Evolutionary conservation across 2,888 invertebrate species (phyloP).

Genomic region (Andricus quercusramuli): DNA sequence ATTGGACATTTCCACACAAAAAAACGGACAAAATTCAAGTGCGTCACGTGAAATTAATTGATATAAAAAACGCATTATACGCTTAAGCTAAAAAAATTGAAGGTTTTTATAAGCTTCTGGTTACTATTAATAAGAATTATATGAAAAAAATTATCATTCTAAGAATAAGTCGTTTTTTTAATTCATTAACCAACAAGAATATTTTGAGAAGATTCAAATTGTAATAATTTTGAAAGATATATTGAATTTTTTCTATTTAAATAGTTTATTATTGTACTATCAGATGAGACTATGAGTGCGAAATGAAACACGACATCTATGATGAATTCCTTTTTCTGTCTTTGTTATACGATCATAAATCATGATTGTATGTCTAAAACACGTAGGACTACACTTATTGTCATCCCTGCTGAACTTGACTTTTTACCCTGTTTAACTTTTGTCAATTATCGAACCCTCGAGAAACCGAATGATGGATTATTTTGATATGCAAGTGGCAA

Average conservation of each 20-base stretch:
- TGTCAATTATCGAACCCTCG: slow-evolving; percentile 32
- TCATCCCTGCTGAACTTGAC: slow-evolving; percentile 2
- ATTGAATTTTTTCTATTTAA: neutral
- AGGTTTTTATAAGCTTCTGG: no score
- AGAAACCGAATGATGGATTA: slow-evolving; percentile 36
- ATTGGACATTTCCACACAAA: no score
- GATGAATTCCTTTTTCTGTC: slow-evolving; percentile 5
- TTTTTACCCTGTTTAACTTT: slow-evolving; percentile 31
- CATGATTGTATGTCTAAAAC: slow-evolving; percentile 22
- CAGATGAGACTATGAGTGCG: neutral
- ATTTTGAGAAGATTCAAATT: no score
- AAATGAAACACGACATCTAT: neutral
- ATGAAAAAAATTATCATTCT: no score
- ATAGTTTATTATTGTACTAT: neutral
- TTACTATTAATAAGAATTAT: no score
- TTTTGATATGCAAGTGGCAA: slow-evolving; percentile 20
- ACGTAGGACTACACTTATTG: slow-evolving; percentile 27
- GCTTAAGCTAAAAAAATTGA: no score
- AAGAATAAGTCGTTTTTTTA: no score
- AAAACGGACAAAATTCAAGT: no score
- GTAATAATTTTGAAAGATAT: no score
- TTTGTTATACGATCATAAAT: slow-evolving; percentile 30
- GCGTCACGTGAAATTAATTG: no score
- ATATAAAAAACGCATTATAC: no score
- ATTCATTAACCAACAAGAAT: no score